Conservation (phyloP, 2,888 invertebrate species). For the Cyclophora albipunctata region DNA sequence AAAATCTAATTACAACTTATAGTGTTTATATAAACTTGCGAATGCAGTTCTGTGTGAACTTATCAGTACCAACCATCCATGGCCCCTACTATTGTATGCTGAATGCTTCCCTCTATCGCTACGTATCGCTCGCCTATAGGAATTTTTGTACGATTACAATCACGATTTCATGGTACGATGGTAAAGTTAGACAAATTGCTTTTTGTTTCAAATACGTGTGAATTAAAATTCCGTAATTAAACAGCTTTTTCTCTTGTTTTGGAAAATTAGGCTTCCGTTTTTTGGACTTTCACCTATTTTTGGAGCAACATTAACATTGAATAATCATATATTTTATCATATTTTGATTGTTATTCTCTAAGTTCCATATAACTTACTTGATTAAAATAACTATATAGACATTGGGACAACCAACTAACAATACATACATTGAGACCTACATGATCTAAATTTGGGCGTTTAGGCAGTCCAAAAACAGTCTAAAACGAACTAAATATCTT, state of each 20-base stretch:
- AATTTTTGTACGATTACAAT: constrained; percentile 18
- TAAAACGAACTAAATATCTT: no score
- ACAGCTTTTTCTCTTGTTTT: not conserved
- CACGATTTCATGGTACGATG: constrained; percentile 12
- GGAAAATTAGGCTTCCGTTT: not conserved
- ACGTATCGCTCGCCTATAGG: constrained; percentile 20
- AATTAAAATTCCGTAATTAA: constrained; percentile 26
- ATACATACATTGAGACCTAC: no score
- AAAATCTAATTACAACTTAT: no score
- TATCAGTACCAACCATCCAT: constrained; percentile 33
- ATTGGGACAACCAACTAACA: no score
- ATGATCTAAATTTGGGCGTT: no score
- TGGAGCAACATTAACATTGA: no score
- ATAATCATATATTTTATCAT: no score
- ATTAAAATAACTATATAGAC: no score
- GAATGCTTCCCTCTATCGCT: constrained; percentile 19
- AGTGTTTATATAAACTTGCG: not conserved
- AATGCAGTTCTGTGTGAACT: constrained; percentile 37
- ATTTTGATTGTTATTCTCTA: no score
- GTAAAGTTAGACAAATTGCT: constrained; percentile 1
- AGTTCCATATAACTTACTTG: no score
- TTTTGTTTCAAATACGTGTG: constrained; percentile 16
- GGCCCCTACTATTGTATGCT: constrained; percentile 19
- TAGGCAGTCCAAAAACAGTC: no score
- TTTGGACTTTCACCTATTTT: no score